Base-by-base conservation (phyloP, 1,140 invertebrate species). In the Sycophaga agraensis region DNA sequence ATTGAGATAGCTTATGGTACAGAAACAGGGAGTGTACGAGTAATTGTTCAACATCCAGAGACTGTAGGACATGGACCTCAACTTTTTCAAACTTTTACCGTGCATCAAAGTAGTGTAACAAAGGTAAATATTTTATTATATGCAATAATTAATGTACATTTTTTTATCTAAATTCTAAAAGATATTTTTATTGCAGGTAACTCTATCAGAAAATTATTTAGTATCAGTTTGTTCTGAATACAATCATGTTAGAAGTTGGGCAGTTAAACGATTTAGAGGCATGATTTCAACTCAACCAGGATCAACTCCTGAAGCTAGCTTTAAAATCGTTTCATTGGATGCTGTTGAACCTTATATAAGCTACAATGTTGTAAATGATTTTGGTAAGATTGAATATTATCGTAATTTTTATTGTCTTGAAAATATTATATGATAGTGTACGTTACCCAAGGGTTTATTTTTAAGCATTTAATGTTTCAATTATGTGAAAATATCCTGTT, bases 1-100 rank as follows among this genome's bases (percentile, higher is more conserved):
- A 97, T 99, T 72, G 97, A 99, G 84, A 98, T 99, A 70, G 97
- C 97, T 0, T 99, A 99, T 81, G 97, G 97, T 7, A 99, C 97
- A 8, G 90, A 90, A 72, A 94, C 92, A 16, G 97, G 97, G 14
- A 94, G 92, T 16, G 96, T 99, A 1, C 83, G 96, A 51, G 94
- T 99, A 0, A 98, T 99, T 60, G 96, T 99, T 0, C 97, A 98
- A 71, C 96, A 99, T 84, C 96, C 96, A 2, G 96, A 99, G 82
- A 98, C 96, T 0, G 96, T 98, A 9, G 96, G 96, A 0, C 95
- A 98, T 81, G 96, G 93, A 5, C 96, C 96, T 16, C 96, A 98
- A 77, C 82, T 98, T 11, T 98, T 98, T 80, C 96, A 98, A 84
- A 99, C 96, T 0, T 98, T 98, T 75, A 97, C 94, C 4, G 97